Conservation (phyloP, 2,113 vertebrate species). For the Atractosteus spatula region DNA sequence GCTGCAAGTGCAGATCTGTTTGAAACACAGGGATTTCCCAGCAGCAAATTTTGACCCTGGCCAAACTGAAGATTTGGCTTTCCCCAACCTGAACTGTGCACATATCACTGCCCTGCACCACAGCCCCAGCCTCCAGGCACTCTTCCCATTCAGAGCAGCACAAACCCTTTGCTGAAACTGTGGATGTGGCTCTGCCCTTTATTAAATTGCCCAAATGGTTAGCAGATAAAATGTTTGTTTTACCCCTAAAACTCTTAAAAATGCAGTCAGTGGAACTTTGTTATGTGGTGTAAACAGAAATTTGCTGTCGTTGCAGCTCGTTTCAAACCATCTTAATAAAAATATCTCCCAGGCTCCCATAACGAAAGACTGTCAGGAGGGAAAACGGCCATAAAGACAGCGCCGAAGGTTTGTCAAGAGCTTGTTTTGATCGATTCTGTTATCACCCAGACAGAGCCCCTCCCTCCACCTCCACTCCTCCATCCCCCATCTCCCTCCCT, state of each 20-base stretch:
- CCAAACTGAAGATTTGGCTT: no score
- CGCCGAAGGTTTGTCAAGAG: neutral
- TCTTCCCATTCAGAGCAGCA: no score
- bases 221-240: neutral
- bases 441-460: conserved; percentile 8
- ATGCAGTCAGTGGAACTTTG: neutral
- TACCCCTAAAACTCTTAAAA: neutral
- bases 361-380: neutral
- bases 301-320: neutral
- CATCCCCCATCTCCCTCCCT: neutral
- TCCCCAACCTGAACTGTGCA: no score
- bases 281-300: neutral
- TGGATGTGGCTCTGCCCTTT: neutral
- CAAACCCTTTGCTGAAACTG: neutral
- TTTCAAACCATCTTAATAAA: neutral
- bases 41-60: no score
- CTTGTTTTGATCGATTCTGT: conserved; percentile 17
- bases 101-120: no score
- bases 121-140: no score
- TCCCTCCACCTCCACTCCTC: no score
- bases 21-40: no score
- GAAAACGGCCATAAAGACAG: conserved; percentile 1
- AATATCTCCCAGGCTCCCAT: neutral
- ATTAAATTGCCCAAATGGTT: conserved; percentile 1
- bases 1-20: no score